Percentiles rank a stretch among this genome's conserved stretches.
These are phyloP conservation scores for Bimastos eiseni DNA, from an alignment of 2,888 invertebrate genomes.

Conservation along the genomic window DNA sequence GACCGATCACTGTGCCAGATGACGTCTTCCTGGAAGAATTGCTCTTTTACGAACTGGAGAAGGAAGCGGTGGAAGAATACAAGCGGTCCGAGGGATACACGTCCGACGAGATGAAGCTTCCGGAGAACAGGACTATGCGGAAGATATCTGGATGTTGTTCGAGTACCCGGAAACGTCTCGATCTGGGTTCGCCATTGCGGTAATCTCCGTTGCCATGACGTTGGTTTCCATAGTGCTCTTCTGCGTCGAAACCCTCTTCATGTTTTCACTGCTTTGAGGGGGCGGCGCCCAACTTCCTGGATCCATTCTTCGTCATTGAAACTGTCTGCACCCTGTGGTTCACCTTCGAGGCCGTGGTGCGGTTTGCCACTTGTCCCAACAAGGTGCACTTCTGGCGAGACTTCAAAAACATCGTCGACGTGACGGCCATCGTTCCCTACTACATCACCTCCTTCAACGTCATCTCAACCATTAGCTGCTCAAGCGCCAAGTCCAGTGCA, in stretches of 20 bases:
- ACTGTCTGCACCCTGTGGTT: slow-evolving; percentile 65
- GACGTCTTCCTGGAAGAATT: slow-evolving; percentile 60
- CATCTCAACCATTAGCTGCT: slow-evolving; percentile 51
- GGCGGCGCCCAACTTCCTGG: slow-evolving; percentile 48
- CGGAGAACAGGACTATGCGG: slow-evolving; percentile 53
- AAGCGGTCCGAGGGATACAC: slow-evolving; percentile 56
- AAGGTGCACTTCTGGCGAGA: slow-evolving; percentile 63
- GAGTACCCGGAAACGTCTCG: slow-evolving; percentile 62
- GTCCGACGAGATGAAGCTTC: slow-evolving; percentile 53
- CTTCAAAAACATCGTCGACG: slow-evolving; percentile 64
- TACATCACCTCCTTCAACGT: slow-evolving; percentile 60
- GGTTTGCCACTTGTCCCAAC: slow-evolving; percentile 63
- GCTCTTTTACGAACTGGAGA: slow-evolving; percentile 60
- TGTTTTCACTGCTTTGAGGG: slow-evolving; percentile 53
- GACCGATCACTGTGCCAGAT: slow-evolving; percentile 60
- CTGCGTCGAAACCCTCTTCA: slow-evolving; percentile 60
- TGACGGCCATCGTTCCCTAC: slow-evolving; percentile 65
- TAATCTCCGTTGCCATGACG: slow-evolving; percentile 58
- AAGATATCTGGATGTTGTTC: slow-evolving; percentile 61
- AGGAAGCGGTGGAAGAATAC: slow-evolving; percentile 57
- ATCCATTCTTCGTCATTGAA: slow-evolving; percentile 61
- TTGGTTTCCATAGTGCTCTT: slow-evolving; percentile 59
- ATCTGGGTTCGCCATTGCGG: slow-evolving; percentile 57
- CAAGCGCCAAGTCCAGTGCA: slow-evolving; percentile 60
- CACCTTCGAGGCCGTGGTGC: slow-evolving; percentile 63